Base-by-base conservation (phyloP, 2,113 vertebrate species). In the Cercocebus atys region DNA sequence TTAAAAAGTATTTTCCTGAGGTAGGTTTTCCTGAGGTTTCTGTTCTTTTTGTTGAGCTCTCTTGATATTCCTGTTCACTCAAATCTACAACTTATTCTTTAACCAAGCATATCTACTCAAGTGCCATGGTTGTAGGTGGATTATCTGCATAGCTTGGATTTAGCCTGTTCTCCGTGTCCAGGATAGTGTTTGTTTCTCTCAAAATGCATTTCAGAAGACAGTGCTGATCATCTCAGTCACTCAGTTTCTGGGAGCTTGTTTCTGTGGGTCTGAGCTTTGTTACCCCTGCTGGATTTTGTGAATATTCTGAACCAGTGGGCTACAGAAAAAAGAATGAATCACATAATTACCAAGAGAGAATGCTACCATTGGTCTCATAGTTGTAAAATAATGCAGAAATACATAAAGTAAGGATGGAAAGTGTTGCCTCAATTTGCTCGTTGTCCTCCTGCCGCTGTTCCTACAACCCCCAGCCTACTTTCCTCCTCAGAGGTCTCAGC, bases 81-180 rank as follows among this genome's bases (percentile, higher is more conserved):
- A 50, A 27, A 43, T 55, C 52, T 52, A 23, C 16, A 72, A 20
- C 17, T 80, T 61, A 27, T 55, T 82, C 22, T 32, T 45, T 16
- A 86, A 45, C 25, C n/a, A 52, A 25, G 8, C 11, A 12, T 40
- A 23, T n/a, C 27, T n/a, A 30, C 75, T 52, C 11, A 55, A 43
- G 35, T 16, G 18, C 0, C 22, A 2, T 3, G 17, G n/a, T 6
- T 12, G 11, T 8, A 11, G 38, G 27, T 25, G 72, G 12, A 22
- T 55, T 18, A 14, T 35, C 45, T 47, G 35, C 13, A 7, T 40
- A 52, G 40, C 20, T 30, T n/a, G 30, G 11, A 18, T 3, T 10
- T 38, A n/a, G 8, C 30, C 14, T 9, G 2, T 64, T 52, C 27
- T 87, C 52, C 1, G 7, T 0, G 30, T 22, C 52, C 35, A 30